Conservation (phyloP, 64 coral and sea anemone species). For the Dendronephthya gigantea region DNA sequence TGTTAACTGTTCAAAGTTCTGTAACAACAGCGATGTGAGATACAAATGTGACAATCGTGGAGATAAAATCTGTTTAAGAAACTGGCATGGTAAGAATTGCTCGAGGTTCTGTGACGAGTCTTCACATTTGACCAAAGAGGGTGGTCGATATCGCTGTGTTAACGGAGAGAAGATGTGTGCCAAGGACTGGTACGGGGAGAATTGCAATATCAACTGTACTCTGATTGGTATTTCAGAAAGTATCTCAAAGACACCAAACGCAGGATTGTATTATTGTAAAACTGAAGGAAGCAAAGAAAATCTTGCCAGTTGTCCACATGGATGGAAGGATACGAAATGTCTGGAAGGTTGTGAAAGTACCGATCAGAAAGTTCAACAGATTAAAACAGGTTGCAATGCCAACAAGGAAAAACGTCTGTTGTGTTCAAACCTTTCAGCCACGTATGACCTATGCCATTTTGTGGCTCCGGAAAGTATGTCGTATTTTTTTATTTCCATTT, state of each 20-base stretch:
- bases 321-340: not conserved
- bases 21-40: not conserved
- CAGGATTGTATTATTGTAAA: not conserved
- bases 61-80: not conserved
- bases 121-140: not conserved
- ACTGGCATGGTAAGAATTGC: not conserved
- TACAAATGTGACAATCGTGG: not conserved
- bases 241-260: not conserved
- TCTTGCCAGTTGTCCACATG: not conserved
- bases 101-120: not conserved
- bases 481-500: no score
- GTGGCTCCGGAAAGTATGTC: not conserved
- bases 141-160: not conserved
- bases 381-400: not conserved
- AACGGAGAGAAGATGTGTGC: not conserved
- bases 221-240: not conserved
- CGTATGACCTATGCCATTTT: not conserved
- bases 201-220: not conserved
- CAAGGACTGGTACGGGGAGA: not conserved
- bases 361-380: not conserved
- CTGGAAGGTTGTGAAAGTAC: not conserved
- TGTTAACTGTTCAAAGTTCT: not conserved
- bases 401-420: not conserved
- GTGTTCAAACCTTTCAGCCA: not conserved
- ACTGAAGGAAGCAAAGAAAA: not conserved